Conservation (phyloP, 1,140 invertebrate species). For the Drosophila arizonae region DNA sequence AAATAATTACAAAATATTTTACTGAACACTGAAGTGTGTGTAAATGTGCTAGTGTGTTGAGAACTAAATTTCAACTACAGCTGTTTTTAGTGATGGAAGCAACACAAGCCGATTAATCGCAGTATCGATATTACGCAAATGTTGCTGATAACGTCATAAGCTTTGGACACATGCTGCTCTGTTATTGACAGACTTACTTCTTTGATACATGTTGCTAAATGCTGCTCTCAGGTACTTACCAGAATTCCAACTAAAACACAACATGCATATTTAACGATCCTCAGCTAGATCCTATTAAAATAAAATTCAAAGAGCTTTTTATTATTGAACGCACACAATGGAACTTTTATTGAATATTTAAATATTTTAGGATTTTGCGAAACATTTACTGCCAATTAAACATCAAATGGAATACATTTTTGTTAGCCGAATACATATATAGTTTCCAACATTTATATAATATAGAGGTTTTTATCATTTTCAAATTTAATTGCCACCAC, state of each 20-base stretch:
- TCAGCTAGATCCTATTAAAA: no score
- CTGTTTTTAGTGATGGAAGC: neutral
- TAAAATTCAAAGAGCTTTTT: no score
- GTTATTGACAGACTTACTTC: neutral
- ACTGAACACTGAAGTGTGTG: neutral
- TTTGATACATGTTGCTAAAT: neutral
- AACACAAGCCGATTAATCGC: neutral
- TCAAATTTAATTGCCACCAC: conserved; percentile 84
- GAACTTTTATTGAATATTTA: conserved; percentile 34
- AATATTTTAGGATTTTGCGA: conserved; percentile 8
- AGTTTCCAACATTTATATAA: conserved; percentile 6
- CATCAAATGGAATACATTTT: conserved; percentile 12
- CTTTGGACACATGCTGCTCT: neutral
- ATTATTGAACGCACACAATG: conserved; percentile 25
- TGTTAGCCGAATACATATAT: conserved; percentile 11
- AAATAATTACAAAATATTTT: conserved; percentile 6
- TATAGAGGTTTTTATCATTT: neutral
- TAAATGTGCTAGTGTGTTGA: neutral
- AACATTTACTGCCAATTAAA: conserved; percentile 20
- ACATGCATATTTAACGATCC: no score
- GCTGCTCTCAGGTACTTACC: neutral
- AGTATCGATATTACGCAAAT: neutral
- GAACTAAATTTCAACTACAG: neutral
- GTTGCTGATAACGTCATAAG: neutral
- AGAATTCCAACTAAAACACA: no score